These are phyloP conservation scores for Drosophila lowei DNA, from an alignment of 1,140 invertebrate species.

Conservation along the genomic window DNA sequence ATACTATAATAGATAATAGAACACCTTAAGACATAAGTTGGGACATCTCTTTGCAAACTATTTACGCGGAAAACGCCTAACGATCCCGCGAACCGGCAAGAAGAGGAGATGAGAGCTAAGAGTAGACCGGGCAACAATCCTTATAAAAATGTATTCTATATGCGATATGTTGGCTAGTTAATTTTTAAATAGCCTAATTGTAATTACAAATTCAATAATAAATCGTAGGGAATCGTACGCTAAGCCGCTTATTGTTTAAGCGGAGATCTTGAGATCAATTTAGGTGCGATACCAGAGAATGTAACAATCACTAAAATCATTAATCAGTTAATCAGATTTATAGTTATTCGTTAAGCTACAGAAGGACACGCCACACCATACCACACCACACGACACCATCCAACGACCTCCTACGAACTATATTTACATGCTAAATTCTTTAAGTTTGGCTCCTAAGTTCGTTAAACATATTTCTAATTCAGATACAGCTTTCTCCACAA, in stretches of 20 bases:
- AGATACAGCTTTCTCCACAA: no score
- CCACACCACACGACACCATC: no score
- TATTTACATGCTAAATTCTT: no score
- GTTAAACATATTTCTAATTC: no score
- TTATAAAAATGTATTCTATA: constrained; percentile 21
- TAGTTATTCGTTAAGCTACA: no score
- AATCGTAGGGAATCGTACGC: constrained; percentile 3
- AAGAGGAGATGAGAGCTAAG: neutral
- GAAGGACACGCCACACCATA: no score
- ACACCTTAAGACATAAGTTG: constrained; percentile 15
- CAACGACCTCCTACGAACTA: no score
- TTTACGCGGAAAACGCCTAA: neutral
- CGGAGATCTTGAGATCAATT: constrained; percentile 6
- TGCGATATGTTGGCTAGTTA: constrained; percentile 54
- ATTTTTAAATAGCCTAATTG: constrained; percentile 52
- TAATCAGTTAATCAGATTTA: no score
- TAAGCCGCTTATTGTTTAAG: constrained; percentile 5
- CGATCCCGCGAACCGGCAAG: neutral
- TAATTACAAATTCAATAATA: constrained; percentile 39
- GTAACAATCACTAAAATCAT: no score
- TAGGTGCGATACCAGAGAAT: neutral
- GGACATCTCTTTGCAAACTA: constrained; percentile 5
- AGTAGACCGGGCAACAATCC: neutral
- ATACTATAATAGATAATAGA: constrained; percentile 1
- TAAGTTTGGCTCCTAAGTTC: no score